Base-by-base conservation (phyloP, 2,113 vertebrate genomes). In the Oncorhynchus gorbuscha region DNA sequence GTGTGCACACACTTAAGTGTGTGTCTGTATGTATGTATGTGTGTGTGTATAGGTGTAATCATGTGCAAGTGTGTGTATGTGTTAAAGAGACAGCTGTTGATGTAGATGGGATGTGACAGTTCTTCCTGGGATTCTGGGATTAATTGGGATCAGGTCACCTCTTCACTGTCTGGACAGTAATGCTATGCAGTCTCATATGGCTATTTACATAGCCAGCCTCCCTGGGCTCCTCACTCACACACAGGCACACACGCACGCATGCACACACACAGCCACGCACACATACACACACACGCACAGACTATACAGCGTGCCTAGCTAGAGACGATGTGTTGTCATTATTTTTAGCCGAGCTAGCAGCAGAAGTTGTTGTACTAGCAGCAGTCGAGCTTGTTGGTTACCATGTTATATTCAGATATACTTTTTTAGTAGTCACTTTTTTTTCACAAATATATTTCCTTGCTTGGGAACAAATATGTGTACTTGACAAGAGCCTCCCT, bases 81-180 rank as follows among this genome's bases (percentile, higher is more conserved):
- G 30, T 71, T 72, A 30, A 7, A 76, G 2, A 68, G 64, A 12
- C 68, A 83, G 51, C 79, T 81, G 74, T 90, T 95, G 95, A 95
- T 92, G 93, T 94, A 94, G 94, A 96, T 95, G 92, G 89, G 89
- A 95, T 92, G 92, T 96, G 96, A 96, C 93, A 97, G 91, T 92
- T 94, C 95, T 95, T 95, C 93, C 93, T 92, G 93, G 93, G 91
- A 95, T 89, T 93, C 94, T 96, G 95, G 95, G 94, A 94, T 94
- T 97, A 97, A 97, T 96, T 97, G 95, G 95, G 95, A 97, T 97
- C 96, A 96, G 94, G 94, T 94, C 92, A 94, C 92, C 91, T 95
- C 92, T 92, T 92, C 90, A 87, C 85, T 91, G 91, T 93, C 92
- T 90, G 92, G 93, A 94, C 91, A 94, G 90, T 94, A 91, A 83